Base-by-base conservation (phyloP, 2,113 vertebrate genomes). In the Morone saxatilis region DNA sequence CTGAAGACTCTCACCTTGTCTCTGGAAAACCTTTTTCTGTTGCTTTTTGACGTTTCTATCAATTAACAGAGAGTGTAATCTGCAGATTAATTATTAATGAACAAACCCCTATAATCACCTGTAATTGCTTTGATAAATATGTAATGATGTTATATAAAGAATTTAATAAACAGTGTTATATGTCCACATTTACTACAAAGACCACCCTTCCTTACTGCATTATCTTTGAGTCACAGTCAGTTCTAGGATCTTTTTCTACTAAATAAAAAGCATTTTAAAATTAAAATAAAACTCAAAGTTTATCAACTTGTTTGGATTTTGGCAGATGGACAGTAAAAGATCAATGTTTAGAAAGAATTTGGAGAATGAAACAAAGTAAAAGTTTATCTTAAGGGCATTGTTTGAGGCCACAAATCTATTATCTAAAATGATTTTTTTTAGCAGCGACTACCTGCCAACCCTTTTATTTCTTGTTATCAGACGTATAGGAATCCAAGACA, bases 391-490 rank as follows among this genome's bases (percentile, higher is more conserved):
- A 40, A 31, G 73, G 74, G 4, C 22, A 63, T 0, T 41, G 17
- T 76, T 63, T 38, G 70, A 53, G 25, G 68, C 66, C 61, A 56
- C 67, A 72, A 67, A 57, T 82, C 31, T 77, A 36, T 71, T 41
- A 81, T 81, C 73, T 57, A 47, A 87, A 81, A 69, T 47, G 2
- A 31, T 31, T 31, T 31, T 22, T 77, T 66, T 60, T 63, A 40
- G 61, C 67, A 60, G 56, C 12, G 25, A 71, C 72, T 22, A 56
- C 54, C 63, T 78, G 71, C 62, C 65, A 80, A 71, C 71, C 41
- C 59, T 71, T 25, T 59, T 45, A 41, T 78, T 81, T 83, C 71
- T 54, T 63, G 54, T 66, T 86, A 86, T 88, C 86, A 78, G 75
- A 86, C 76, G 67, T 54, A 43, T 51, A 76, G 73, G 70, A 72